Percentiles rank a stretch among this genome's conserved stretches.
Conservation (phyloP, 2,888 invertebrate genomes). For the Microctonus aethiopoides region DNA sequence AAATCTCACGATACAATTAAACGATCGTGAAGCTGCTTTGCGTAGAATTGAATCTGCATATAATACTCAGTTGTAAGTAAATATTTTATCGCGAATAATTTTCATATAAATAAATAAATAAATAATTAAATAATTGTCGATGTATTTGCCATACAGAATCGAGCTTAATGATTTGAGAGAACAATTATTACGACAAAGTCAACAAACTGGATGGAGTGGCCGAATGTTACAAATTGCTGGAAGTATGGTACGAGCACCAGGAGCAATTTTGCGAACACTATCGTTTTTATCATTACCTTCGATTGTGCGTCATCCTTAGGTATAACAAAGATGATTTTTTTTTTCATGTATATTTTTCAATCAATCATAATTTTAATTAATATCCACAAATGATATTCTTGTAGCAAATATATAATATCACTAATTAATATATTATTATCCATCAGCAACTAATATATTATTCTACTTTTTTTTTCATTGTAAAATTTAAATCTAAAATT, state of each 20-base stretch:
- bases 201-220: constrained; percentile 58
- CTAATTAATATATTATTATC: too few relatives aligned
- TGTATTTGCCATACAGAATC: constrained; percentile 36
- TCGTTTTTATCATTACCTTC: constrained; percentile 51
- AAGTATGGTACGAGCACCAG: constrained; percentile 57
- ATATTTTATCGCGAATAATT: neutral
- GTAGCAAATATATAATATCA: too few relatives aligned
- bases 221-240: constrained; percentile 61
- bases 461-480: too few relatives aligned
- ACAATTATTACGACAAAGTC: constrained; percentile 52
- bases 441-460: too few relatives aligned
- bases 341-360: too few relatives aligned
- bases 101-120: constrained; percentile 3
- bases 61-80: constrained; percentile 52
- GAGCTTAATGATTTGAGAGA: constrained; percentile 56
- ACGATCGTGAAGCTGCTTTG: constrained; percentile 53
- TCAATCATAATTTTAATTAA: too few relatives aligned
- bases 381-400: too few relatives aligned
- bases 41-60: constrained; percentile 54
- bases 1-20: constrained; percentile 51
- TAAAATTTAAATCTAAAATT: too few relatives aligned
- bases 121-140: neutral
- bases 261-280: constrained; percentile 58
- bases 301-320: constrained; percentile 11
- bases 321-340: too few relatives aligned